Conservation (phyloP, 2,113 vertebrate species). For the Phylloscopus trochiloides region DNA sequence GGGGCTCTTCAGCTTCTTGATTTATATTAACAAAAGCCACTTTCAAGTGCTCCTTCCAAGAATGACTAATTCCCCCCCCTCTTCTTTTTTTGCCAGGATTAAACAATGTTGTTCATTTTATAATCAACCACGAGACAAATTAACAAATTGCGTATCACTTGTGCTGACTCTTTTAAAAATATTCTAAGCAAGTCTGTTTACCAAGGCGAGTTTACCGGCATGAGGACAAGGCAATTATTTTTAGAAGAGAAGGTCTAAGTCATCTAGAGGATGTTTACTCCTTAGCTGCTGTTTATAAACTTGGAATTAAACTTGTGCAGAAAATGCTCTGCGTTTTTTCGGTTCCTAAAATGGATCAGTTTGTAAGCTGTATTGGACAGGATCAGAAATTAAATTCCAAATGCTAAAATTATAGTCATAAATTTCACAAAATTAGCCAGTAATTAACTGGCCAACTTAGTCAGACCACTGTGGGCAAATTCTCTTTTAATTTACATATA, state of each 20-base stretch:
- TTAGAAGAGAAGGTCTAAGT: not conserved
- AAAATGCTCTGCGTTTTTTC: not conserved
- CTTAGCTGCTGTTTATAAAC: constrained; percentile 64
- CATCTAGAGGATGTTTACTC: constrained; percentile 55
- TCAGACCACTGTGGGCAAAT: constrained; percentile 21
- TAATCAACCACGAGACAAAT: constrained; percentile 64
- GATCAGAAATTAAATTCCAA: not conserved
- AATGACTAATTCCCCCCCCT: constrained; percentile 52
- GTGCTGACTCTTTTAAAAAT: not conserved
- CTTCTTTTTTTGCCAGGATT: constrained; percentile 43
- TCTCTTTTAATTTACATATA: not conserved
- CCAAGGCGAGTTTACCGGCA: not conserved
- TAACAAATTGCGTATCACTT: not conserved
- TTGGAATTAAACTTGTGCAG: constrained; percentile 53
- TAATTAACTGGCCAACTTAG: constrained; percentile 31
- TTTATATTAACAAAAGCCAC: constrained; percentile 74
- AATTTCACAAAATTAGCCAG: constrained; percentile 24
- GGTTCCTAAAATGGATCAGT: not conserved
- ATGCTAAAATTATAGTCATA: constrained; percentile 7
- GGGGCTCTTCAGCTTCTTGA: constrained; percentile 50
- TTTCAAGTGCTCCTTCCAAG: constrained; percentile 57
- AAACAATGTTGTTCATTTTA: constrained; percentile 67
- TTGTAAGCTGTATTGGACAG: not conserved
- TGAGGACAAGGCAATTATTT: not conserved
- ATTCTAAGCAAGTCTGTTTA: constrained; percentile 3